phyloP scores from a whole-genome alignment of 1,140 invertebrate species.

The Agraylea sexmaculata region DNA sequence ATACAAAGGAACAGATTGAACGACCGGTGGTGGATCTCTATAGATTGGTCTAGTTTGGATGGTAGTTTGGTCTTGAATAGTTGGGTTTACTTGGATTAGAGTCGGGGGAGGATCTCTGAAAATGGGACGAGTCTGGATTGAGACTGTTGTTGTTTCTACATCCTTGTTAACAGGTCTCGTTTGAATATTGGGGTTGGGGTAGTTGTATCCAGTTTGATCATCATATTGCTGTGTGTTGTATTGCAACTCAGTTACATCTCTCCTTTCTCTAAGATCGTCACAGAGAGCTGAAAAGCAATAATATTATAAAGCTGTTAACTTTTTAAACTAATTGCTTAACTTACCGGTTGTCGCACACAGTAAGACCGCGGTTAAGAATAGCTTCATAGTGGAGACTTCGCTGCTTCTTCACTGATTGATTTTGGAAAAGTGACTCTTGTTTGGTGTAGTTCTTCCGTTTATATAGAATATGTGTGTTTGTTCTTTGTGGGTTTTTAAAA shows the following conservation, averaged over 20 bases:
- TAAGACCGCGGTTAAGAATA: slow-evolving; percentile 3
- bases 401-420: no score
- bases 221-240: slow-evolving; percentile 8
- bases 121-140: neutral
- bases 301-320: neutral
- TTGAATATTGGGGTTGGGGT: slow-evolving; percentile 13
- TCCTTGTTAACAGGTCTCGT: slow-evolving; percentile 10
- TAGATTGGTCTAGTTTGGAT: slow-evolving; percentile 12
- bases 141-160: slow-evolving; percentile 3
- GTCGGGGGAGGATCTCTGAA: slow-evolving; percentile 3
- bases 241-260: slow-evolving; percentile 17
- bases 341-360: slow-evolving; percentile 11
- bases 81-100: neutral
- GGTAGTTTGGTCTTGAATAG: neutral
- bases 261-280: neutral
- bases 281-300: slow-evolving; percentile 13
- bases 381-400: slow-evolving; percentile 9
- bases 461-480: slow-evolving; percentile 17
- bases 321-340: neutral
- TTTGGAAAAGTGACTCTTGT: no score
- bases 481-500: slow-evolving; percentile 18
- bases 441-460: no score
- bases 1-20: neutral
- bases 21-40: slow-evolving; percentile 2
- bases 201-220: slow-evolving; percentile 10